These are phyloP conservation scores for Rhopalosiphum maidis DNA, from an alignment of 1,140 invertebrate species.

Conservation along the genomic window DNA sequence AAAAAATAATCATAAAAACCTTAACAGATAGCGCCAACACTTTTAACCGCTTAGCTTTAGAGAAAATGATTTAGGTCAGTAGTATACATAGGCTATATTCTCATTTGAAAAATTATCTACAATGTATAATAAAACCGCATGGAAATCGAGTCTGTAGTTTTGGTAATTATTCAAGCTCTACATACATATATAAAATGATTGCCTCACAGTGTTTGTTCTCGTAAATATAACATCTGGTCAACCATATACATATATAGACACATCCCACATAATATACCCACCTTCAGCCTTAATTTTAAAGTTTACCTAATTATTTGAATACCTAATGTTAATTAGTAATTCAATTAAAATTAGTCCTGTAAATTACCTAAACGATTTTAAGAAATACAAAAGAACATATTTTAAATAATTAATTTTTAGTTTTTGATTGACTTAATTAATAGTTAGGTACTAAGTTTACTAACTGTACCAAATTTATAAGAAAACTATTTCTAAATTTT, in stretches of 20 bases:
- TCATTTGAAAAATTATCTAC: neutral
- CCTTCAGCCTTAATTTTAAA: neutral
- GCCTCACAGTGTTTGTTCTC: neutral
- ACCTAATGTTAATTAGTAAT: neutral
- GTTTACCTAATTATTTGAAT: constrained; percentile 1
- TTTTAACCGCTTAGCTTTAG: neutral
- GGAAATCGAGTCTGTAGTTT: neutral
- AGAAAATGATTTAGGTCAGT: neutral
- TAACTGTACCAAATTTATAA: too few species aligned
- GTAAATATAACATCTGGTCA: neutral
- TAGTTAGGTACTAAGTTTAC: neutral
- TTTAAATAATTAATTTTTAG: neutral
- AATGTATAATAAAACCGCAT: neutral
- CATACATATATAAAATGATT: neutral
- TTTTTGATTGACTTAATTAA: neutral
- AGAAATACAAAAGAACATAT: neutral
- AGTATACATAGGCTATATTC: neutral
- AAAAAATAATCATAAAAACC: neutral
- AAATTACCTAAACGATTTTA: neutral
- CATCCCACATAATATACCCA: neutral
- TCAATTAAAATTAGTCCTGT: neutral
- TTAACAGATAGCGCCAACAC: neutral
- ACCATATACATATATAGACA: neutral
- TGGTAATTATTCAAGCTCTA: neutral
- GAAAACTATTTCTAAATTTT: too few species aligned